Evolutionary conservation across 2,113 vertebrate species (phyloP).

Genomic region (Neotoma lepida): DNA sequence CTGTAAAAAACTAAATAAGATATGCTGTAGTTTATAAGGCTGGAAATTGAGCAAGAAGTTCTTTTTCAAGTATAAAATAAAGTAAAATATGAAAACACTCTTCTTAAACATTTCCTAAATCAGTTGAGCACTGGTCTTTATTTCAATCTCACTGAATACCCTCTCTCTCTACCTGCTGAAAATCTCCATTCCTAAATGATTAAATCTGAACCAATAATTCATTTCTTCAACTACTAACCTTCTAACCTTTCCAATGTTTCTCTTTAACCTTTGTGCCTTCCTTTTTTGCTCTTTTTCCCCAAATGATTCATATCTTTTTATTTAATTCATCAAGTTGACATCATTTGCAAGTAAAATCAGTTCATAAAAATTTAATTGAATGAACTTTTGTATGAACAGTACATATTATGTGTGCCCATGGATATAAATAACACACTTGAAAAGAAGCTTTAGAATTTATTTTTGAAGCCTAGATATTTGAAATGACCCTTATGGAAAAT

Average conservation of each 20-base stretch:
- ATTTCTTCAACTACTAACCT: constrained; percentile 45
- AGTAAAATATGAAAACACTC: constrained; percentile 49
- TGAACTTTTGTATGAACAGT: constrained; percentile 30
- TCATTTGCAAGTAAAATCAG: constrained; percentile 54
- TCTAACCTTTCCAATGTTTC: constrained; percentile 62
- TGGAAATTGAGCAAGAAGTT: neutral
- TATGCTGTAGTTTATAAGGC: constrained; percentile 26
- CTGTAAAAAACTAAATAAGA: neutral
- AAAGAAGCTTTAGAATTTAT: constrained; percentile 47
- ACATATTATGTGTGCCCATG: constrained; percentile 45
- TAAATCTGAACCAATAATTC: constrained; percentile 48
- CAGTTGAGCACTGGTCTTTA: constrained; percentile 12
- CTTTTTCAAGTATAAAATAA: neutral
- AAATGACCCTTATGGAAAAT: constrained; percentile 49
- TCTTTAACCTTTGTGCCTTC: constrained; percentile 48
- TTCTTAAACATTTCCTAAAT: constrained; percentile 50
- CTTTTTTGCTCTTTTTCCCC: constrained; percentile 52
- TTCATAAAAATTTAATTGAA: constrained; percentile 44
- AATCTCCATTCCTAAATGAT: constrained; percentile 52
- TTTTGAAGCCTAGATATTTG: constrained; percentile 42
- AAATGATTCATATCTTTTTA: constrained; percentile 16
- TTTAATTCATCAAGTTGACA: constrained; percentile 50
- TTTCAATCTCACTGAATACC: constrained; percentile 54
- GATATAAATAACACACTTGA: neutral
- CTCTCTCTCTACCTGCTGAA: constrained; percentile 51